Base-by-base conservation (phyloP, 2,888 invertebrate species). In the Ferrisia virgata region DNA sequence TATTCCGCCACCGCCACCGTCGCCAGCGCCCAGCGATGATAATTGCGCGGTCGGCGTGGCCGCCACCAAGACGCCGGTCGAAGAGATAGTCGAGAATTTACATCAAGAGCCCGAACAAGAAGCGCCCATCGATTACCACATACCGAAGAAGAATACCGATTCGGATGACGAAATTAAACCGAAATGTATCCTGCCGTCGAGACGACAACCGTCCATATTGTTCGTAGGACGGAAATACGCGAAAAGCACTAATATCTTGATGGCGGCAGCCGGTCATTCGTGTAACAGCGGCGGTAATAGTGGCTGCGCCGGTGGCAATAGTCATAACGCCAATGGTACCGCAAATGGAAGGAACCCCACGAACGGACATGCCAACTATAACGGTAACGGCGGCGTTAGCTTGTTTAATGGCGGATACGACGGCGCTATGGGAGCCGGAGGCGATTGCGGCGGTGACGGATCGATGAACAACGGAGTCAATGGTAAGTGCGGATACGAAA, bases 81-180 rank as follows among this genome's bases (percentile, higher is more conserved):
- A 81, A 13, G 53, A 53, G 1, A 28, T 36, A 5, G 15, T 4
- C 53, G 53, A 31, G 72, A 72, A 72, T n/a, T 6, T 31, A n/a
- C 31, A 31, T 25, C 58, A 58, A 58, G 85, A 93, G 87, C 93
- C 93, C 0, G 93, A 93, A 88, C 94, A 95, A 89, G 95, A 96
- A 85, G 95, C 95, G 87, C 96, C 96, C 0, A 96, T 96, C 85
- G 95, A 96, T 88, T 96, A 96, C 88, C 95, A 93, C 87, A 94
- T 96, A 86, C 95, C 95, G 31, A 95, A 95, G 88, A 92, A 94
- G 87, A 87, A 86, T 85, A 64, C 81, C n/a, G 85, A 83, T 13
- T 76, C 79, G 36, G 87, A 88, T 22, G 88, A 89, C 39, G 88
- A 88, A 47, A 88, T 87, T 82, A 76, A 43, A 31, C 31, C 64